Evolutionary conservation across 2,113 vertebrate species (phyloP).

Genomic region (Periophthalmodon schlosseri): DNA sequence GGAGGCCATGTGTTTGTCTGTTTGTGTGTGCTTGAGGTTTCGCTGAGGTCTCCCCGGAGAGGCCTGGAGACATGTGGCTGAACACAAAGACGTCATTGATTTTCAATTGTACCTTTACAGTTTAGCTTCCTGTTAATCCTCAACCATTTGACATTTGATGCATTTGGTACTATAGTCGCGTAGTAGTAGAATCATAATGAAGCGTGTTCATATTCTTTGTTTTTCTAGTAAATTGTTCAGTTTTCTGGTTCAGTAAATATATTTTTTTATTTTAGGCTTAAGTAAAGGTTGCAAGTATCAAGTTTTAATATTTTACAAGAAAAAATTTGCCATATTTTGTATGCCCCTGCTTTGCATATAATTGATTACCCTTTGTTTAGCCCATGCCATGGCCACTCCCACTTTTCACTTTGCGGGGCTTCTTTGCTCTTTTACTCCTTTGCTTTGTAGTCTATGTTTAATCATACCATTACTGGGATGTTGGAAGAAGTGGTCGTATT

Average conservation of each 20-base stretch:
- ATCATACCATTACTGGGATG: constrained; percentile 19
- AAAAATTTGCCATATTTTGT: not conserved
- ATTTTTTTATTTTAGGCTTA: not conserved
- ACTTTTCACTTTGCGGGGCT: not conserved
- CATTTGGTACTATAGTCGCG: not conserved
- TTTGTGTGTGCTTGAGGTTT: constrained; percentile 43
- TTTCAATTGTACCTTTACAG: constrained; percentile 1
- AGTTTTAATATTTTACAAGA: not conserved
- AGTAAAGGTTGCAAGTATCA: not conserved
- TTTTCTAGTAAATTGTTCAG: not conserved
- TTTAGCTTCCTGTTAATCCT: not conserved
- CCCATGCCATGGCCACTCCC: not conserved
- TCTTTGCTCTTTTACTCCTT: not conserved
- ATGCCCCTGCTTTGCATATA: not conserved
- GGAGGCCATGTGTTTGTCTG: constrained; percentile 46
- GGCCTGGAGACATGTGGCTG: constrained; percentile 43
- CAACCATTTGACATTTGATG: not conserved
- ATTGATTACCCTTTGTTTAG: constrained; percentile 38
- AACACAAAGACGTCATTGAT: constrained; percentile 48
- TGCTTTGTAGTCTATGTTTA: constrained; percentile 47
- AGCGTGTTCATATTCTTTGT: not conserved
- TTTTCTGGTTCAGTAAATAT: too few relatives aligned
- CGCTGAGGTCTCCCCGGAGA: constrained; percentile 41
- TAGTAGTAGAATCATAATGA: not conserved
- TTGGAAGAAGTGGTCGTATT: constrained; percentile 12